Evolutionary conservation across 2,797 vertebrate species (phyloP).

Genomic region (Podargus strigoides): DNA sequence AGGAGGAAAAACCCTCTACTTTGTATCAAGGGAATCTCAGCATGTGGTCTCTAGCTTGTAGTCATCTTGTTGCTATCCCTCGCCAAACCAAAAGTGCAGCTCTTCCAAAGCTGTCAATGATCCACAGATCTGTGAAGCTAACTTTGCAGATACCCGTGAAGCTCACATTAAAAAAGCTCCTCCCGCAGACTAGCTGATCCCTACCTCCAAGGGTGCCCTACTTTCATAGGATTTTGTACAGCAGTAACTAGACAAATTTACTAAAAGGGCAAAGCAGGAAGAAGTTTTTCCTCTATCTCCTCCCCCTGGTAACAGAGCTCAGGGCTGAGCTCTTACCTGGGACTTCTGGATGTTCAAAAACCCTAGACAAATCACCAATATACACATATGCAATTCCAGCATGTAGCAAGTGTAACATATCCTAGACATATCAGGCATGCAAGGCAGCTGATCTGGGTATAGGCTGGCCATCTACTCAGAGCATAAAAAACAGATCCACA

Average conservation of each 20-base stretch:
- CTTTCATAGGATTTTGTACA: not conserved
- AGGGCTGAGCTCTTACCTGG: not conserved
- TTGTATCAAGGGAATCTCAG: not conserved
- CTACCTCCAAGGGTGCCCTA: not conserved
- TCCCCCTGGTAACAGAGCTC: not conserved
- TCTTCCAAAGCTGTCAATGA: slow-evolving; percentile 7
- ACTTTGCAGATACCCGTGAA: not conserved
- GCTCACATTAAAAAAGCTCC: not conserved
- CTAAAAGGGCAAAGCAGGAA: not conserved
- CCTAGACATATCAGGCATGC: not conserved
- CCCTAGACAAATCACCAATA: not conserved
- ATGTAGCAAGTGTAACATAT: not conserved
- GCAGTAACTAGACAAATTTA: not conserved
- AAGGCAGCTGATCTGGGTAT: not conserved
- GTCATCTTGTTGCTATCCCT: not conserved
- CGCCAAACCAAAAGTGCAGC: not conserved
- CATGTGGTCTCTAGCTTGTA: not conserved
- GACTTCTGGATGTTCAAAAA: not conserved
- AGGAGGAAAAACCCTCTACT: not conserved
- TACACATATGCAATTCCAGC: not conserved
- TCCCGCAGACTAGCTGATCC: not conserved
- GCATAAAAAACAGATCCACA: not conserved
- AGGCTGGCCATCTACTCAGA: not conserved
- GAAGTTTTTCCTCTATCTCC: not conserved
- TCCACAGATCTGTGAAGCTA: not conserved